Conservation (phyloP, 2,113 vertebrate genomes). For the Plotosus lineatus region DNA sequence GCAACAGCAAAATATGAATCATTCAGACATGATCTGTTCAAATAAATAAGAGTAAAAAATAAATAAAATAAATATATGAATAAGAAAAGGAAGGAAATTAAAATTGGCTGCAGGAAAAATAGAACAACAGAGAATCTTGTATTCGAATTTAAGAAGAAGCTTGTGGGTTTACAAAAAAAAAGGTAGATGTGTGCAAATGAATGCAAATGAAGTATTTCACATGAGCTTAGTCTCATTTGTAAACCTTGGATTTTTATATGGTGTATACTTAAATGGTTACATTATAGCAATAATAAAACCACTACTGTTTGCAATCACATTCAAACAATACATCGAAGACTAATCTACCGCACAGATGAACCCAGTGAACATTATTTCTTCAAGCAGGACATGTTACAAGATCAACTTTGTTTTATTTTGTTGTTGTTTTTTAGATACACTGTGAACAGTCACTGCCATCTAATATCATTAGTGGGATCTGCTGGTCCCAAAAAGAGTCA, state of each 20-base stretch:
- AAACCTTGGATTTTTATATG: neutral
- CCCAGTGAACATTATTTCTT: neutral
- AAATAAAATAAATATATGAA: slow-evolving; percentile 40
- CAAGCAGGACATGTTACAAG: neutral
- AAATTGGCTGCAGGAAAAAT: neutral
- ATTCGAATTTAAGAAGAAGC: slow-evolving; percentile 1
- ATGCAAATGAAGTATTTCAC: slow-evolving; percentile 2
- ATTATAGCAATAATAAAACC: neutral
- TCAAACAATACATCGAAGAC: neutral
- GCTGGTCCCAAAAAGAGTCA: neutral
- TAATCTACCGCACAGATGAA: neutral
- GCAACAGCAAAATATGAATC: neutral
- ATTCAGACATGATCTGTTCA: slow-evolving; percentile 8
- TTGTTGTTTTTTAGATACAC: neutral
- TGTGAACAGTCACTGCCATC: neutral
- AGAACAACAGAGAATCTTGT: neutral
- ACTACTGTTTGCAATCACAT: slow-evolving; percentile 1
- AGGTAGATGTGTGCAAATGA: neutral
- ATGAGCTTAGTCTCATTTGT: neutral
- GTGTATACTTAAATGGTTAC: slow-evolving; percentile 13
- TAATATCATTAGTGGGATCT: neutral
- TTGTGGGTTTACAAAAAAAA: neutral
- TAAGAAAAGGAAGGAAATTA: neutral
- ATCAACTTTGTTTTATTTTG: neutral
- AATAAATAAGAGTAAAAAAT: slow-evolving; percentile 33